These are phyloP conservation scores for Chymomyza caudatula DNA, from an alignment of 2,888 invertebrate genomes.

Conservation along the genomic window DNA sequence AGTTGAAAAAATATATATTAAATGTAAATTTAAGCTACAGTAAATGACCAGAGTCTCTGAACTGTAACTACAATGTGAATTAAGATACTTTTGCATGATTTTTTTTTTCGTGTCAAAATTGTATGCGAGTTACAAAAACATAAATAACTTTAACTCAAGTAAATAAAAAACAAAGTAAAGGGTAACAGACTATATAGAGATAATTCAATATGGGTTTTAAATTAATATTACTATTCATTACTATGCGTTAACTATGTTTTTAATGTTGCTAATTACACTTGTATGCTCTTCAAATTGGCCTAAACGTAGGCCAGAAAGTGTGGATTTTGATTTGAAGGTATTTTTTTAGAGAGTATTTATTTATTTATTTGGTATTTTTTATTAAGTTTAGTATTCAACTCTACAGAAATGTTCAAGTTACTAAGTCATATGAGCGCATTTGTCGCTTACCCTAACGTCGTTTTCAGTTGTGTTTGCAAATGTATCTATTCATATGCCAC, in stretches of 20 bases:
- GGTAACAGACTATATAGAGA: constrained; percentile 66
- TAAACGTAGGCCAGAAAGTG: constrained; percentile 14
- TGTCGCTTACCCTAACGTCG: no score
- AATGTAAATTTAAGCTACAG: background rate
- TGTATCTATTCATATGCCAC: no score
- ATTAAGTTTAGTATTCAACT: background rate
- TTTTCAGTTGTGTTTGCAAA: no score
- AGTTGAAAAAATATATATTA: constrained; percentile 26
- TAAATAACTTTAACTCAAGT: constrained; percentile 36
- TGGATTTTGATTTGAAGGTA: constrained; percentile 5
- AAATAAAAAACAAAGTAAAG: constrained; percentile 49
- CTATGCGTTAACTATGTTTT: background rate
- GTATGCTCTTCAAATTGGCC: background rate
- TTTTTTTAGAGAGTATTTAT: background rate
- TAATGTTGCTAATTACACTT: background rate
- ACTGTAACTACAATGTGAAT: constrained; percentile 55
- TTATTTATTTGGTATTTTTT: background rate
- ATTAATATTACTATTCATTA: background rate
- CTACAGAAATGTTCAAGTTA: no score
- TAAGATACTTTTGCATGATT: constrained; percentile 43
- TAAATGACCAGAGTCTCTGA: constrained; percentile 32
- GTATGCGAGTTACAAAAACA: constrained; percentile 47
- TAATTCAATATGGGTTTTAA: constrained; percentile 9
- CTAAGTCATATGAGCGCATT: no score
- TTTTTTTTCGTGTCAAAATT: constrained; percentile 27